These are phyloP conservation scores for Drosophila subobscura DNA, from an alignment of 1,140 invertebrate genomes.

Conservation along the genomic window DNA sequence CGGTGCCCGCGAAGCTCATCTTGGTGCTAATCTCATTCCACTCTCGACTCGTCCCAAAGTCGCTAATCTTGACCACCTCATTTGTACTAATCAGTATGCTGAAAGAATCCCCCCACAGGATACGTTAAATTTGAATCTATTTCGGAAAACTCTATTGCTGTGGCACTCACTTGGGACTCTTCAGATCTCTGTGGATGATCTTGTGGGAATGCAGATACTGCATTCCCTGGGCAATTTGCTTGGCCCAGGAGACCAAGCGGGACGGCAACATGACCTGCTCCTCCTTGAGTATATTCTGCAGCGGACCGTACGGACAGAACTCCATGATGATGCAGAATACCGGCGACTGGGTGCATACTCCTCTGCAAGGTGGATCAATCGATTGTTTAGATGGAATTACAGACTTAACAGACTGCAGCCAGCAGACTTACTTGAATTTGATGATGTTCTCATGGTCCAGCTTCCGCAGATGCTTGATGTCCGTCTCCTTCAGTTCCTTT, in stretches of 20 bases:
- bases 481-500: constrained; percentile 95
- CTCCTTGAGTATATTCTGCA: constrained; percentile 95
- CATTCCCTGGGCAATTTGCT: constrained; percentile 98
- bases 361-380: constrained; percentile 85
- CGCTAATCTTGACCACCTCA: constrained; percentile 97
- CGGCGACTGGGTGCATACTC: constrained; percentile 96
- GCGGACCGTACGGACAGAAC: constrained; percentile 96
- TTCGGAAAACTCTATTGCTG: neutral
- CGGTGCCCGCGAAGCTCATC: constrained; percentile 99
- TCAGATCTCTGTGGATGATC: constrained; percentile 98
- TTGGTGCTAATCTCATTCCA: constrained; percentile 97
- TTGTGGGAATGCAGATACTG: constrained; percentile 97
- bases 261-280: constrained; percentile 92
- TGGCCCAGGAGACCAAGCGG: constrained; percentile 95
- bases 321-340: constrained; percentile 99
- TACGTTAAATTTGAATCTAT: neutral
- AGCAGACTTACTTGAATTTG: constrained; percentile 90
- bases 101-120: neutral
- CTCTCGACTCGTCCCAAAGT: constrained; percentile 98
- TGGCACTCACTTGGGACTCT: constrained; percentile 95
- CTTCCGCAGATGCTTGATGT: constrained; percentile 96
- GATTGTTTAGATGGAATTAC: neutral
- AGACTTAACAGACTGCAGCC: neutral
- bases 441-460: constrained; percentile 99
- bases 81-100: constrained; percentile 96